Evolutionary conservation across 2,113 vertebrate species (phyloP).

Genomic region (Protobothrops flavoviridis): DNA sequence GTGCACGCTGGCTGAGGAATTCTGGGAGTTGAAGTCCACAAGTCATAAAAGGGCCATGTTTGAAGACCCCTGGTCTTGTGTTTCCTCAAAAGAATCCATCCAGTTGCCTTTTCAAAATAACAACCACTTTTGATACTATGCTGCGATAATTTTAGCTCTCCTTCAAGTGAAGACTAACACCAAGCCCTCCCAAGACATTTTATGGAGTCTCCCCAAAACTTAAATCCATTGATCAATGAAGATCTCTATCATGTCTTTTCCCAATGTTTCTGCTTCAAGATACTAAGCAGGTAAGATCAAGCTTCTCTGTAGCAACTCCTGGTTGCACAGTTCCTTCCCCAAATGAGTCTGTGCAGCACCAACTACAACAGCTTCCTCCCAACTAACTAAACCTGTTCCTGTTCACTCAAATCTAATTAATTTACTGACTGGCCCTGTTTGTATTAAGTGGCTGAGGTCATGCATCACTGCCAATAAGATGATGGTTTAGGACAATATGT

Average conservation of each 20-base stretch:
- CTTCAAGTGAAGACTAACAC: not conserved
- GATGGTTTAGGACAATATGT: no score
- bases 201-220: not conserved
- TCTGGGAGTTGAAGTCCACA: no score
- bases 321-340: not conserved
- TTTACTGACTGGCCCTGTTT: not conserved
- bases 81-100: no score
- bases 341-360: no score
- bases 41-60: no score
- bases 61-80: no score
- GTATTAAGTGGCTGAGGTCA: not conserved
- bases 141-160: not conserved
- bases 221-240: not conserved
- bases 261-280: not conserved
- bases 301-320: not conserved
- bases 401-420: no score
- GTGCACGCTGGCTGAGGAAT: no score
- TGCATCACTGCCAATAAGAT: not conserved
- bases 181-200: not conserved
- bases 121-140: no score
- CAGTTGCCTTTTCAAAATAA: no score
- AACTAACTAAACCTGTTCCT: not conserved
- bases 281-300: not conserved
- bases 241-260: not conserved
- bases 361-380: not conserved